Evolutionary conservation across 2,113 vertebrate species (phyloP).

Genomic region (Scomber scombrus): DNA sequence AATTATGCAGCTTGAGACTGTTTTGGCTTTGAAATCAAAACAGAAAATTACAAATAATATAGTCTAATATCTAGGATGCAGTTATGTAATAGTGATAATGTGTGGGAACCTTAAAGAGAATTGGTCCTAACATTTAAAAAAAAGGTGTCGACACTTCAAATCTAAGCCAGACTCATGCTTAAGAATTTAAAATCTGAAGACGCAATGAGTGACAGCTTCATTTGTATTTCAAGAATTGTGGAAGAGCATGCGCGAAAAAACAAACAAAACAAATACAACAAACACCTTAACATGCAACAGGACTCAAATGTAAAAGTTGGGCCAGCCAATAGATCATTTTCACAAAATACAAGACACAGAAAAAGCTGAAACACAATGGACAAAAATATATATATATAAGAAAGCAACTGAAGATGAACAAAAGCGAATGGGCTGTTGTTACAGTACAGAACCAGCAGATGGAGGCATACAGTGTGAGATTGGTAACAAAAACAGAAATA

Average conservation of each 20-base stretch:
- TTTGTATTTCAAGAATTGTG: constrained; percentile 66
- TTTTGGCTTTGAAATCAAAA: background rate
- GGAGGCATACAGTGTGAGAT: constrained; percentile 68
- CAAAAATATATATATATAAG: constrained; percentile 2
- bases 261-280: constrained; percentile 49
- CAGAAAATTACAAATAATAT: too few relatives aligned
- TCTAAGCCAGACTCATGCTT: background rate
- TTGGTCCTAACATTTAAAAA: too few relatives aligned
- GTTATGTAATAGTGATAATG: background rate
- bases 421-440: constrained; percentile 36
- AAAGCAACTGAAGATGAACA: constrained; percentile 25
- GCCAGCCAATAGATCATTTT: constrained; percentile 70
- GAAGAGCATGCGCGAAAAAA: constrained; percentile 56
- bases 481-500: constrained; percentile 13
- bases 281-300: constrained; percentile 67
- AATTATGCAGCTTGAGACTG: background rate
- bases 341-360: constrained; percentile 47
- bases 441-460: constrained; percentile 70
- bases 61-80: background rate
- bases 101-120: background rate
- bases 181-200: background rate
- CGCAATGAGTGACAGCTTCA: constrained; percentile 2
- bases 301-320: constrained; percentile 59
- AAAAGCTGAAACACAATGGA: constrained; percentile 8
- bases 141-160: background rate